Conservation (phyloP, 2,797 vertebrate species). For the Phoxinus dragarum region DNA sequence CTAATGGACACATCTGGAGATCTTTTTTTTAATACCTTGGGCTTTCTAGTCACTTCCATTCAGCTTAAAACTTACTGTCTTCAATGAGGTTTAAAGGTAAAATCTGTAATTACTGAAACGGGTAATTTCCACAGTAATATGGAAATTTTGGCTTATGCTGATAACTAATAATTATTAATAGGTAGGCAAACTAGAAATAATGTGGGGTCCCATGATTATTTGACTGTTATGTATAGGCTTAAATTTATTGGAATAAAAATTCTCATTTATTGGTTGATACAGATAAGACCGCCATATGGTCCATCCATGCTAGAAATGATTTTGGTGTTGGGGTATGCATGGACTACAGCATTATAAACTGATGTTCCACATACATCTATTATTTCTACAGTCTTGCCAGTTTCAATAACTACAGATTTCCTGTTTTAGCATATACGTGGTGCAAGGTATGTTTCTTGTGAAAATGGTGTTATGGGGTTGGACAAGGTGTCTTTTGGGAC, state of each 20-base stretch:
- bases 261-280: not conserved
- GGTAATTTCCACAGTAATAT: not conserved
- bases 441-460: conserved; percentile 5
- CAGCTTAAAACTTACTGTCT: not conserved
- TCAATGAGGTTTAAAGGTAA: conserved; percentile 1
- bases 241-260: not conserved
- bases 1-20: conserved; percentile 8
- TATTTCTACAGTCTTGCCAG: not conserved
- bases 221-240: not conserved
- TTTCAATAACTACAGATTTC: conserved; percentile 35
- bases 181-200: not conserved
- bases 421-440: not conserved
- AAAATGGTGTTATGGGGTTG: conserved; percentile 19
- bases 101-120: conserved; percentile 5
- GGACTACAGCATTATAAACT: not conserved
- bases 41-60: not conserved
- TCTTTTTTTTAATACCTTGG: not conserved
- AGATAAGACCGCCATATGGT: not conserved
- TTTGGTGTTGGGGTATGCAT: not conserved
- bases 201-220: not conserved
- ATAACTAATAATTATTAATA: not conserved
- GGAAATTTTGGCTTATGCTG: not conserved
- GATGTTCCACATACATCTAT: not conserved
- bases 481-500: conserved; percentile 27
- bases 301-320: not conserved